These are phyloP conservation scores for Cisticola juncidis DNA, from an alignment of 2,113 vertebrate species.

Conservation along the genomic window DNA sequence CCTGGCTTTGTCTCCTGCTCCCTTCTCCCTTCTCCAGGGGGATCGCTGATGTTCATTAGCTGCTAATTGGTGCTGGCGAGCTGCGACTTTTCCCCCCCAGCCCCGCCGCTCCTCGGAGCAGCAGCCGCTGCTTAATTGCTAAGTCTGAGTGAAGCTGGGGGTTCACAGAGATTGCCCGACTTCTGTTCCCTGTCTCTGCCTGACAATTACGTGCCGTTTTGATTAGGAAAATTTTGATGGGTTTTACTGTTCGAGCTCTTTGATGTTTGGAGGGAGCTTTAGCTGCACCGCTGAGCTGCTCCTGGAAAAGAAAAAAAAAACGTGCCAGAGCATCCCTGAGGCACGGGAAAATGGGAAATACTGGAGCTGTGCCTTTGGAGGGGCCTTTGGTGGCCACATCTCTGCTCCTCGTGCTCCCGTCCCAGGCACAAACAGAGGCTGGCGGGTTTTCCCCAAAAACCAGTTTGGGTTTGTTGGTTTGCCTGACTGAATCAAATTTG, in stretches of 20 bases:
- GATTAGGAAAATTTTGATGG: constrained; percentile 61
- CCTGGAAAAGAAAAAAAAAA: neutral
- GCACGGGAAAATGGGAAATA: neutral
- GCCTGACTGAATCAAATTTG: neutral
- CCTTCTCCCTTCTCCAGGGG: neutral
- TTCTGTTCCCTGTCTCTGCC: constrained; percentile 20
- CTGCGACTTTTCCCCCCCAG: constrained; percentile 18
- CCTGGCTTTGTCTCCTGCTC: neutral
- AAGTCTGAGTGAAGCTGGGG: constrained; percentile 48
- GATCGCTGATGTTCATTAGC: constrained; percentile 62
- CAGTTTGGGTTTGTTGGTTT: neutral
- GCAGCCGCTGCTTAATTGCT: constrained; percentile 56
- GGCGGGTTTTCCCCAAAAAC: neutral
- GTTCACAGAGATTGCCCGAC: constrained; percentile 27
- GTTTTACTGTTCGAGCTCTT: constrained; percentile 52
- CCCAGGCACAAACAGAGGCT: neutral
- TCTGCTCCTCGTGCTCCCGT: neutral
- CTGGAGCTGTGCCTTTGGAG: neutral
- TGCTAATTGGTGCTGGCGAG: constrained; percentile 51
- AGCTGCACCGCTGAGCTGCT: neutral
- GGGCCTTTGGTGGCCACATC: neutral
- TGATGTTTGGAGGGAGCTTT: constrained; percentile 47
- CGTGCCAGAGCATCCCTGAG: neutral
- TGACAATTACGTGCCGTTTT: constrained; percentile 61
- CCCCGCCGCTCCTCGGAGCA: neutral